phyloP scores from a whole-genome alignment of 1,140 invertebrate species.

The Drosophila aff. region DNA sequence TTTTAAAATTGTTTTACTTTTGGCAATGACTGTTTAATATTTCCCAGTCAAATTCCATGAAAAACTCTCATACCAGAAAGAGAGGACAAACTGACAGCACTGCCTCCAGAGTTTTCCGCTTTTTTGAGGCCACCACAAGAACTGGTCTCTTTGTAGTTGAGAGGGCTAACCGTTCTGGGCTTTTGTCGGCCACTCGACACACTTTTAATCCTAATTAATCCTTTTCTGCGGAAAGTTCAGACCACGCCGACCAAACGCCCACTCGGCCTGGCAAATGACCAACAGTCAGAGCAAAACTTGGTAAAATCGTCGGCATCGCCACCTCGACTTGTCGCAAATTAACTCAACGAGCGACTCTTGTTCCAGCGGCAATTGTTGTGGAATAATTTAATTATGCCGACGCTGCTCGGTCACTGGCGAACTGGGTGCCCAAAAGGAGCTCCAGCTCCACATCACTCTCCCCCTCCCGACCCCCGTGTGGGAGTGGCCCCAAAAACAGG shows the following conservation, averaged over 20 bases:
- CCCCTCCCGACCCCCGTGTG: conserved; percentile 6
- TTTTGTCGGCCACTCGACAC: conserved; percentile 43
- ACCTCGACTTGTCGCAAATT: conserved; percentile 74
- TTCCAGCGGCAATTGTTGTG: conserved; percentile 48
- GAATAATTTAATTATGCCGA: conserved; percentile 73
- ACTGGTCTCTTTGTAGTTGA: conserved; percentile 27
- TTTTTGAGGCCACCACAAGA: conserved; percentile 14
- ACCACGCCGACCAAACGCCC: conserved; percentile 1
- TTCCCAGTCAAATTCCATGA: neutral
- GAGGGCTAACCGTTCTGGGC: conserved; percentile 25
- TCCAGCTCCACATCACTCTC: neutral
- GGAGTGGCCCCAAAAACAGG: conserved; percentile 5
- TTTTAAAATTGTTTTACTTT: too few species aligned
- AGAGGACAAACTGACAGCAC: conserved; percentile 1
- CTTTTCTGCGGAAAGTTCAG: conserved; percentile 47
- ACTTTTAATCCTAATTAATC: conserved; percentile 74
- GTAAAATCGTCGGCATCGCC: conserved; percentile 53
- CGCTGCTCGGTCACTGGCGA: conserved; percentile 27
- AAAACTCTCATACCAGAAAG: neutral
- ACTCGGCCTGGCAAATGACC: conserved; percentile 15
- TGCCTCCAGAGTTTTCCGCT: conserved; percentile 12
- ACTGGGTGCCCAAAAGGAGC: conserved; percentile 19
- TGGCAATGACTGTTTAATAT: neutral
- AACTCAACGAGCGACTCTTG: conserved; percentile 76
- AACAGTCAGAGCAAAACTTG: conserved; percentile 43